Evolutionary conservation across 2,888 invertebrate genomes (phyloP).

Genomic region (Athalia rosae): DNA sequence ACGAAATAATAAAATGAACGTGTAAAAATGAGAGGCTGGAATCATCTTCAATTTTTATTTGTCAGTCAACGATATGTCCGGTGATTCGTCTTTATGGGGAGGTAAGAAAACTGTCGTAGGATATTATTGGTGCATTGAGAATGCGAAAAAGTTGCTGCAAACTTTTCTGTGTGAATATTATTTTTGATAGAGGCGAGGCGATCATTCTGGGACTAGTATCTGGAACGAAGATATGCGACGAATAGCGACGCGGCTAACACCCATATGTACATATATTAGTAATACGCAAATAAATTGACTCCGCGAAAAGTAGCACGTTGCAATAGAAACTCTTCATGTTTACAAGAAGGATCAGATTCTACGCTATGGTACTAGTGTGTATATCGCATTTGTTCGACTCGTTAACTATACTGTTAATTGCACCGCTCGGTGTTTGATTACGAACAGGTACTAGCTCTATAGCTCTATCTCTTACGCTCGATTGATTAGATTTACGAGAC

Average conservation of each 20-base stretch:
- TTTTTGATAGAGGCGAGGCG: constrained; percentile 7
- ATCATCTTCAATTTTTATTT: no score
- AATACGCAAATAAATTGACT: constrained; percentile 39
- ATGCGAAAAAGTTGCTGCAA: constrained; percentile 28
- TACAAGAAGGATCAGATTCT: constrained; percentile 11
- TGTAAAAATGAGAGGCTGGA: no score
- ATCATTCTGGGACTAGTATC: background rate
- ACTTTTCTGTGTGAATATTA: background rate
- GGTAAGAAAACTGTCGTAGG: background rate
- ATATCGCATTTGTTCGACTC: constrained; percentile 12
- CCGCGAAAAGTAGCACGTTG: constrained; percentile 33
- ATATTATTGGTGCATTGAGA: constrained; percentile 6
- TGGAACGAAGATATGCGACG: constrained; percentile 22
- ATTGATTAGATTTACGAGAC: background rate
- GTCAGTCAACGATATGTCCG: background rate
- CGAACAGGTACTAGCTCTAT: background rate
- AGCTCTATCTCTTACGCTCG: background rate
- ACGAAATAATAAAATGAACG: no score
- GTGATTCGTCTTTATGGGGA: background rate
- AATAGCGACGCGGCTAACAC: constrained; percentile 19
- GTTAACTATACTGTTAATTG: background rate
- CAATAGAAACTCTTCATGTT: constrained; percentile 39
- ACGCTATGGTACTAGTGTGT: no score
- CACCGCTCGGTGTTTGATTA: background rate
- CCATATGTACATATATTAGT: background rate